Base-by-base conservation (phyloP, 30 jellyfish, hydroid and myxozoan species). In the Turritopsis rubra region DNA sequence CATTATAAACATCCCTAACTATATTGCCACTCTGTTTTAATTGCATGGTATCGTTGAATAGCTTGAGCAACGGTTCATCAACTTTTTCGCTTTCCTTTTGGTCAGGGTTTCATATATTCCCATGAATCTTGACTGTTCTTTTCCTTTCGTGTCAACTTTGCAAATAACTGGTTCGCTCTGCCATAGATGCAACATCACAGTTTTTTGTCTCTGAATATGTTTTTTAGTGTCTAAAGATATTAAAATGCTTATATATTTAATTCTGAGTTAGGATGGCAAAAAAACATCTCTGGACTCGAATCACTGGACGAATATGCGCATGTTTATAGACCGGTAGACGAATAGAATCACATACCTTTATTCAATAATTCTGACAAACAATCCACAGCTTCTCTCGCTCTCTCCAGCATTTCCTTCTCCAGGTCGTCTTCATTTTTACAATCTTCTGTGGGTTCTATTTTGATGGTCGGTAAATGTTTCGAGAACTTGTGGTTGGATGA, bases 401-500 rank as follows among this genome's bases (percentile, higher is more conserved):
- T 68, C 77, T 68, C 31, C 28, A 68, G 28, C 77, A 68, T 68
- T 22, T 68, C 77, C 8, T 68, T 27, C 30, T 68, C 77, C 77
- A 68, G 9, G 21, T 68, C 77, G 9, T 68, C 77, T 27, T 68
- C 77, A 22, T 19, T 27, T 9, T 27, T 9, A 23, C 28, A 27
- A 27, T 68, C 77, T 23, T n/a, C 77, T 68, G 28, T 23, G 30
- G 23, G 19, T 17, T 23, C 28, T 19, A 68, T 19, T 68, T 68
- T 68, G 28, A 68, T 68, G 9, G 9, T 27, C 30, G 77, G 77
- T 68, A 68, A n/a, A 68, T 9, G 9, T 68, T 9, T 19, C 17
- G 28, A n/a, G 17, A 68, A 27, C 77, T 68, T 68, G 30, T 68
- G 77, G 19, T 27, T 68, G 77, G 77, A 68, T n/a, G 77, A 68